Percentiles rank a stretch among this genome's conserved stretches.
phyloP scores from a whole-genome alignment of 2,888 invertebrate genomes.

The Steinernema hermaphroditum region DNA sequence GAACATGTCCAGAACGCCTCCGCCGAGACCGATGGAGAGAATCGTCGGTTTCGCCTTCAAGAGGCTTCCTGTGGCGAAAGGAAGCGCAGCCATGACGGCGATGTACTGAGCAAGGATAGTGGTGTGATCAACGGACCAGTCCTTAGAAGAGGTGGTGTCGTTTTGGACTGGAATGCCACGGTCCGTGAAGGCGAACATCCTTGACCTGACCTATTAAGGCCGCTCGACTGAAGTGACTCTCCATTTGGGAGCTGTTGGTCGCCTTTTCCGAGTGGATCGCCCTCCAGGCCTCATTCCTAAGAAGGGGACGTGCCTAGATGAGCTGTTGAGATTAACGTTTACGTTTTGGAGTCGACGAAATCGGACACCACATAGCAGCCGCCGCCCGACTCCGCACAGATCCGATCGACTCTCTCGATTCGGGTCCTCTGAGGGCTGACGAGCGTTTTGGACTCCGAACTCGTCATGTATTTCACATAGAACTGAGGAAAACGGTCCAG shows the following conservation, averaged over 20 bases:
- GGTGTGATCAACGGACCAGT: conserved; percentile 38
- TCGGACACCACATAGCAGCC: conserved; percentile 25
- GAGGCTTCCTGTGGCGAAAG: conserved; percentile 38
- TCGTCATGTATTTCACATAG: neutral
- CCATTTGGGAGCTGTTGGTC: neutral
- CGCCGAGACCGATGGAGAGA: conserved; percentile 55
- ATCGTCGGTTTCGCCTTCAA: conserved; percentile 22
- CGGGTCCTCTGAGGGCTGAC: neutral
- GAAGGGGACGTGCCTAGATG: no score
- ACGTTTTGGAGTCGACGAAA: conserved; percentile 6
- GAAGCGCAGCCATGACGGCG: conserved; percentile 35
- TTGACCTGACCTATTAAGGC: neutral
- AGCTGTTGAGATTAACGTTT: no score
- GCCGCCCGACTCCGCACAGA: neutral
- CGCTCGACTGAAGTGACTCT: conserved; percentile 8
- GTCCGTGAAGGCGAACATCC: no score
- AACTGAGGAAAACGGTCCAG: no score
- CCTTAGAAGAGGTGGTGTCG: neutral
- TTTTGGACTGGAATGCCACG: conserved; percentile 10
- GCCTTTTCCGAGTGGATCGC: neutral
- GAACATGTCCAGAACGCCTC: conserved; percentile 61
- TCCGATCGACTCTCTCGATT: conserved; percentile 13
- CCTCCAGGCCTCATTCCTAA: conserved; percentile 5
- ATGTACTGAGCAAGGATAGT: conserved; percentile 37
- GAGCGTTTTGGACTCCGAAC: neutral